Evolutionary conservation across 2,888 invertebrate genomes (phyloP).

Genomic region (Cylloceria caligata): DNA sequence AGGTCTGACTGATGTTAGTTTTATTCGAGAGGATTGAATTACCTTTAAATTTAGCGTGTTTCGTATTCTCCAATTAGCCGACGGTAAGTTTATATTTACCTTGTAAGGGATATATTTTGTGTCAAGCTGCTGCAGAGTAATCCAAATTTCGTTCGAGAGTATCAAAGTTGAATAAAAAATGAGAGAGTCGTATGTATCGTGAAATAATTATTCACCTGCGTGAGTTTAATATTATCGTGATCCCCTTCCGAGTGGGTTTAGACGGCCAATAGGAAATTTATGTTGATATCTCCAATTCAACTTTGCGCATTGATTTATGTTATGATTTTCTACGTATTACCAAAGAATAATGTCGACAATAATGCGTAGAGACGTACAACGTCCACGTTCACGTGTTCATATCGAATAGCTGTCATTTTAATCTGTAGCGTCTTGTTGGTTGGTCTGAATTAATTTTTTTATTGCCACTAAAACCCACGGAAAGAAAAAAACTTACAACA

Average conservation of each 20-base stretch:
- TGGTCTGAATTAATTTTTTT: not conserved
- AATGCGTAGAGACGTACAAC: not conserved
- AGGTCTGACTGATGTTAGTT: too few relatives aligned
- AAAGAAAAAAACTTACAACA: slow-evolving; percentile 16
- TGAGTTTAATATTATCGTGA: too few relatives aligned
- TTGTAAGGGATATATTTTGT: too few relatives aligned
- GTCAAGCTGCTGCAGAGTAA: too few relatives aligned
- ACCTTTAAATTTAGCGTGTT: too few relatives aligned
- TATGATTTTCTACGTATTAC: not conserved
- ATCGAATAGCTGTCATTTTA: not conserved
- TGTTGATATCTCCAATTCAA: not conserved
- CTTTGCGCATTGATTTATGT: not conserved
- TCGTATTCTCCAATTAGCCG: too few relatives aligned
- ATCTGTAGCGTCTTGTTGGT: not conserved
- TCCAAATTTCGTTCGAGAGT: too few relatives aligned
- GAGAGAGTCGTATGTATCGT: too few relatives aligned
- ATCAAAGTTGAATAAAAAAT: too few relatives aligned
- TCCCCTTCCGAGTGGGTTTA: not conserved
- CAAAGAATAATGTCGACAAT: not conserved
- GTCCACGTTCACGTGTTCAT: not conserved
- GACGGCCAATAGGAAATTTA: not conserved
- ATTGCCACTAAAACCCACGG: slow-evolving; percentile 1
- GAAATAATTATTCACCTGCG: too few relatives aligned
- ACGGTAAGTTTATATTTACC: too few relatives aligned
- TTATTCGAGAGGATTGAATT: too few relatives aligned